Conservation (phyloP, 2,888 invertebrate genomes). For the Caenorhabditis panamensis region DNA sequence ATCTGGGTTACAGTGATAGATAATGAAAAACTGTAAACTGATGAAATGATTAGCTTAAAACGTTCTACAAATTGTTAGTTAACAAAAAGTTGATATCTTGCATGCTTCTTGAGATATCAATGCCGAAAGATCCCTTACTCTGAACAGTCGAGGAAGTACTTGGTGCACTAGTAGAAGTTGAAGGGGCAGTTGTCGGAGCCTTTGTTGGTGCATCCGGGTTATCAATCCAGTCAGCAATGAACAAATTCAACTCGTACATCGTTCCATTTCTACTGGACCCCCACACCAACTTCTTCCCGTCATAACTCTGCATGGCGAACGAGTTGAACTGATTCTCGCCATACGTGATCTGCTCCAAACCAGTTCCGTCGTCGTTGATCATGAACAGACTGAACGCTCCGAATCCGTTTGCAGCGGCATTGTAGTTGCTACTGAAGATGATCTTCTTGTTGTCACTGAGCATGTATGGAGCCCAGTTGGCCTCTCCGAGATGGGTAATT, state of each 20-base stretch:
- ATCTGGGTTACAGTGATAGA: not conserved
- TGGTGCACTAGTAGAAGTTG: not conserved
- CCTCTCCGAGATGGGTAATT: constrained; percentile 74
- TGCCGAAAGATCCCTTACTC: constrained; percentile 21
- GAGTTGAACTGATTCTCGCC: constrained; percentile 75
- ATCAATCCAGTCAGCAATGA: constrained; percentile 78
- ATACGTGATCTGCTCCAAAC: constrained; percentile 73
- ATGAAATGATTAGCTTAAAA: no score
- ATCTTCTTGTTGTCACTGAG: constrained; percentile 73
- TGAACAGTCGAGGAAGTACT: constrained; percentile 9
- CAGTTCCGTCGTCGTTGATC: constrained; percentile 76
- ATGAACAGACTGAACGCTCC: constrained; percentile 76
- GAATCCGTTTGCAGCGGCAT: constrained; percentile 68
- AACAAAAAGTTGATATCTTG: no score
- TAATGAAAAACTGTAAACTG: not conserved
- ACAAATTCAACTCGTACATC: constrained; percentile 74
- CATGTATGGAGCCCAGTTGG: constrained; percentile 80
- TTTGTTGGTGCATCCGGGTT: constrained; percentile 13
- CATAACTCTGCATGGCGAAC: constrained; percentile 78
- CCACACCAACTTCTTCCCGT: constrained; percentile 75
- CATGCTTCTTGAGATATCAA: not conserved
- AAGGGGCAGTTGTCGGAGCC: not conserved
- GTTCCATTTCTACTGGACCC: constrained; percentile 71
- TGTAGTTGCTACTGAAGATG: constrained; percentile 63
- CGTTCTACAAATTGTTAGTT: no score